Base-by-base conservation (phyloP, 2,888 invertebrate species). In the Drosophila greeni region DNA sequence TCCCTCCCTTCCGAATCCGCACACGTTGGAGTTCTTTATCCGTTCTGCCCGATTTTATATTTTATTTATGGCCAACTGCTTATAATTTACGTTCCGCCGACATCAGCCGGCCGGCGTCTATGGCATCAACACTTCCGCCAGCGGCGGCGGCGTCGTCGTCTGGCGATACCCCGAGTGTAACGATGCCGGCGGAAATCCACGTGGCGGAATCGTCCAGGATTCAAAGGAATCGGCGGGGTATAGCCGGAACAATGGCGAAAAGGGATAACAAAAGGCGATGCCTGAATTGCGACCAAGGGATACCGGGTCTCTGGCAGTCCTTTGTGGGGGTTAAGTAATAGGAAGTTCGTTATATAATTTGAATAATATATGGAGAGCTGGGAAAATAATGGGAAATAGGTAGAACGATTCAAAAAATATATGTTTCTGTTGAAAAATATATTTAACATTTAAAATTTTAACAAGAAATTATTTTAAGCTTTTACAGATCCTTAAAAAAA, bases 121-220 rank as follows among this genome's bases (percentile, higher is more conserved):
- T 52, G 78, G 78, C 58, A 73, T 66, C 65, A 67, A 78, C 70
- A 78, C 72, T 74, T 79, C 79, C 79, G 79, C 61, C 57, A 65
- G 52, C 61, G 72, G 72, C 76, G 20, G 20, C 20, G 20, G 20
- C 20, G 79, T 16, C 53, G 37, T 43, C 45, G 70, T 69, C 73
- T 74, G 76, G 80, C 66, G 59, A 39, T 59, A 58, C 77, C 48
- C 77, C 52, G 74, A 81, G 77, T 75, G 80, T 56, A 73, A 77
- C 82, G 77, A 42, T 42, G 60, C 69, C 67, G 73, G 47, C 80
- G 82, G 80, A 81, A 77, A 70, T 79, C 70, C 70, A 79, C 77
- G 72, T 66, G 68, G 60, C 70, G 75, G 29, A 47, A 47, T 47
- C 45, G 45, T 57, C 66, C 78, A 68, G 70, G 73, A 76, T 68